phyloP scores from a whole-genome alignment of 1,140 invertebrate species.

The Mya arenaria region DNA sequence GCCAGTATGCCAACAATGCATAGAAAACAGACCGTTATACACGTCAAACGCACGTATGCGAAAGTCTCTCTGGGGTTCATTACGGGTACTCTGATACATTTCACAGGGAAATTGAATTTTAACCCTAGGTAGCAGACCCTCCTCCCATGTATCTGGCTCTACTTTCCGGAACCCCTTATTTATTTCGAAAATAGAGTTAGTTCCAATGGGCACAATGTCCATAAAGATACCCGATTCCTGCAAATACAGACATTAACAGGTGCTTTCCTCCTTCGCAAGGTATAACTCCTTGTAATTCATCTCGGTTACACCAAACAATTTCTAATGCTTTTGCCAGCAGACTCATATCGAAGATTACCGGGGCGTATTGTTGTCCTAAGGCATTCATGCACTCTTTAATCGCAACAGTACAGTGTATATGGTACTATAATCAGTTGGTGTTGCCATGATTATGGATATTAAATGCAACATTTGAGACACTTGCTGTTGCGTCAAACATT shows the following conservation, averaged over 20 bases:
- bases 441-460: constrained; percentile 28
- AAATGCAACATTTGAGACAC: not conserved
- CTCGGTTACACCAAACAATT: constrained; percentile 6
- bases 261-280: constrained; percentile 33
- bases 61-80: not conserved
- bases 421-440: constrained; percentile 23
- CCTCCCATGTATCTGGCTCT: not conserved
- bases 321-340: constrained; percentile 16
- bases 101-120: constrained; percentile 9
- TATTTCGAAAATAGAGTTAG: not conserved
- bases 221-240: constrained; percentile 16
- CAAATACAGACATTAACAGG: constrained; percentile 33
- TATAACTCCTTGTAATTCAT: constrained; percentile 20
- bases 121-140: not conserved
- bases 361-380: not conserved
- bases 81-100: not conserved
- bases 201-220: not conserved
- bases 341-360: constrained; percentile 30
- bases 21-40: constrained; percentile 9
- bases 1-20: not conserved
- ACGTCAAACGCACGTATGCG: not conserved
- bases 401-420: constrained; percentile 1
- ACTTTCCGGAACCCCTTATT: not conserved
- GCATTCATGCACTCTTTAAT: constrained; percentile 27
- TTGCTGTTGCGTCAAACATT: not conserved